Evolutionary conservation across 2,113 vertebrate species (phyloP).

Genomic region (Pachycephala philippinensis): DNA sequence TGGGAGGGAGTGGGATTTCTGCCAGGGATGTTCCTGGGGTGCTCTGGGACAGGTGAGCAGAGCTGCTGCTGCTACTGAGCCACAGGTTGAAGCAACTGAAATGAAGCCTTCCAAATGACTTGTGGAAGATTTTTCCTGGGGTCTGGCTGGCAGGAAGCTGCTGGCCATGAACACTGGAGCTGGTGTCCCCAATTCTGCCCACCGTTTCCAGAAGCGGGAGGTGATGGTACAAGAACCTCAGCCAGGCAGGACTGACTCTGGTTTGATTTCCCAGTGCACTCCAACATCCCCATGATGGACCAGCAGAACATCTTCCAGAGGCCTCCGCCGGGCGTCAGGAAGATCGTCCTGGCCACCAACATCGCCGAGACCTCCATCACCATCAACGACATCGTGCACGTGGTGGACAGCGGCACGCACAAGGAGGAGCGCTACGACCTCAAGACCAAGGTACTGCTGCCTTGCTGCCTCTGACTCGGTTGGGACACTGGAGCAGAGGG

Average conservation of each 20-base stretch:
- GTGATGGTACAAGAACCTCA: background rate
- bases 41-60: background rate
- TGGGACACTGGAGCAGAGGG: background rate
- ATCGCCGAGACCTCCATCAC: constrained; percentile 97
- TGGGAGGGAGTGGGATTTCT: background rate
- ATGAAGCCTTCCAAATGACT: background rate
- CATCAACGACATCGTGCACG: constrained; percentile 94
- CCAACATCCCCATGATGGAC: constrained; percentile 91
- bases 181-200: background rate
- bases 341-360: constrained; percentile 93
- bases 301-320: constrained; percentile 92
- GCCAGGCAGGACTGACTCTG: background rate
- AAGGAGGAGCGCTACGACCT: constrained; percentile 94
- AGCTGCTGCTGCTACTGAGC: background rate
- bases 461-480: fast-evolving
- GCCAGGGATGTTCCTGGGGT: background rate
- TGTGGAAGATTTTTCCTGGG: background rate
- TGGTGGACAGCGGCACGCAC: constrained; percentile 89
- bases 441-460: constrained; percentile 82
- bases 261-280: constrained; percentile 80
- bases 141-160: background rate
- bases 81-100: background rate
- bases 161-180: background rate
- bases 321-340: constrained; percentile 80
- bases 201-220: fast-evolving